Percentiles rank a stretch among this genome's conserved stretches.
Conservation (phyloP, 2,888 invertebrate genomes). For the Parnassius mnemosyne region DNA sequence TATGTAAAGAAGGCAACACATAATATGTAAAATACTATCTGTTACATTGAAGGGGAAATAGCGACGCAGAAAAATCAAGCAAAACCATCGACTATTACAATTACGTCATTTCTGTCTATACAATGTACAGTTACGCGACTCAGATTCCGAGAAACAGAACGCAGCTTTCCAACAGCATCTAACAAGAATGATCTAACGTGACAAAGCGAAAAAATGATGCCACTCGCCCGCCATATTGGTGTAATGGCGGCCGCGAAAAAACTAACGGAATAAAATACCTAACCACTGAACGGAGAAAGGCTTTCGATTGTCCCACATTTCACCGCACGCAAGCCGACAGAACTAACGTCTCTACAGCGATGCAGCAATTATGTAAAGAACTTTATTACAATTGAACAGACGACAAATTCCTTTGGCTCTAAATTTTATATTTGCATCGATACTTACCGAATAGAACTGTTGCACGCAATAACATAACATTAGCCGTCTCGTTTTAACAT, state of each 20-base stretch:
- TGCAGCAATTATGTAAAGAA: slow-evolving; percentile 52
- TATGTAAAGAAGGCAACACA: no score
- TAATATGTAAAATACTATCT: no score
- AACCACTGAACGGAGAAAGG: slow-evolving; percentile 76
- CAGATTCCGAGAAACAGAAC: slow-evolving; percentile 61
- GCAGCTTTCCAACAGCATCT: slow-evolving; percentile 72
- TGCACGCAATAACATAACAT: slow-evolving; percentile 56
- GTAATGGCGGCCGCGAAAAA: slow-evolving; percentile 77
- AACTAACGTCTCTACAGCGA: slow-evolving; percentile 51
- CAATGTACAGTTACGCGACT: slow-evolving; percentile 70
- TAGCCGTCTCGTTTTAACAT: slow-evolving; percentile 51
- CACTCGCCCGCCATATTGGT: slow-evolving; percentile 69
- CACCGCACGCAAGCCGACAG: slow-evolving; percentile 67
- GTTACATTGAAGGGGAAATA: no score
- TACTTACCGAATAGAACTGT: slow-evolving; percentile 53
- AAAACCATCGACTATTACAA: slow-evolving; percentile 46
- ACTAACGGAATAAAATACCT: slow-evolving; percentile 80
- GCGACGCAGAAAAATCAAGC: slow-evolving; percentile 29
- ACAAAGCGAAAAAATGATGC: slow-evolving; percentile 78
- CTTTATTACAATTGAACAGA: slow-evolving; percentile 52
- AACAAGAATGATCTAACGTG: slow-evolving; percentile 80
- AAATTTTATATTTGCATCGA: slow-evolving; percentile 53
- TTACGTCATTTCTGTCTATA: slow-evolving; percentile 66
- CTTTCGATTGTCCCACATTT: slow-evolving; percentile 80
- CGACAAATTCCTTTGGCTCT: slow-evolving; percentile 56